Conservation (phyloP, 2,113 vertebrate genomes). For the Sander vitreus region DNA sequence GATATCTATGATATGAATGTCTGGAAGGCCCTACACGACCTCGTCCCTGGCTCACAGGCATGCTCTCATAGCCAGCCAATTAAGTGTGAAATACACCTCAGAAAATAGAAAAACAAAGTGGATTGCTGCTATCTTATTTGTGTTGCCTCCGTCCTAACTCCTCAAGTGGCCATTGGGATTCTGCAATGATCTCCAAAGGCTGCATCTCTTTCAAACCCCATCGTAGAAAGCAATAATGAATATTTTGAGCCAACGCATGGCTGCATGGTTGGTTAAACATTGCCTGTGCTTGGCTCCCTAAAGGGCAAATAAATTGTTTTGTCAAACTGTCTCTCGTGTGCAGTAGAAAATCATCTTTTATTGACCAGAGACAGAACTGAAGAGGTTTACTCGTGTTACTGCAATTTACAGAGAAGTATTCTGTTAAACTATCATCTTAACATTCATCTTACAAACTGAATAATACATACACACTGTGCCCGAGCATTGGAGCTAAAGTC, state of each 20-base stretch:
- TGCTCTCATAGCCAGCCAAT: conserved; percentile 68
- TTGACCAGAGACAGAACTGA: conserved; percentile 4
- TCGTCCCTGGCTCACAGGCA: conserved; percentile 53
- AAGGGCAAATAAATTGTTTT: conserved; percentile 37
- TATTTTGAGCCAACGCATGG: not conserved
- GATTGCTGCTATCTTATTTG: conserved; percentile 37
- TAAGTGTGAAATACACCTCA: conserved; percentile 65
- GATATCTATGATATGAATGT: conserved; percentile 67
- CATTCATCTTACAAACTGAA: conserved; percentile 54
- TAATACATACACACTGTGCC: conserved; percentile 41
- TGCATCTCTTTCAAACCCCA: conserved; percentile 25
- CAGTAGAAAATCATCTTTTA: conserved; percentile 9
- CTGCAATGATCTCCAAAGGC: conserved; percentile 27
- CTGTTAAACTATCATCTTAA: conserved; percentile 31
- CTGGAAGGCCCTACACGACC: conserved; percentile 50
- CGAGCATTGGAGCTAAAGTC: conserved; percentile 25
- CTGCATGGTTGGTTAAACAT: conserved; percentile 11
- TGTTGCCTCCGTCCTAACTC: conserved; percentile 23
- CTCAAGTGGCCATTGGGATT: conserved; percentile 48
- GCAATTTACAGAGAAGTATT: conserved; percentile 16
- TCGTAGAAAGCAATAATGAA: conserved; percentile 28
- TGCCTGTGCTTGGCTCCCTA: conserved; percentile 8
- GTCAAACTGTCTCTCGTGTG: conserved; percentile 13
- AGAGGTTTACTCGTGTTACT: conserved; percentile 20
- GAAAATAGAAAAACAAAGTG: conserved; percentile 47